Evolutionary conservation across 2,888 invertebrate species (phyloP), one percentile per base, ranked within the genome.

Genomic region (Lamellibrachia columna): DNA sequence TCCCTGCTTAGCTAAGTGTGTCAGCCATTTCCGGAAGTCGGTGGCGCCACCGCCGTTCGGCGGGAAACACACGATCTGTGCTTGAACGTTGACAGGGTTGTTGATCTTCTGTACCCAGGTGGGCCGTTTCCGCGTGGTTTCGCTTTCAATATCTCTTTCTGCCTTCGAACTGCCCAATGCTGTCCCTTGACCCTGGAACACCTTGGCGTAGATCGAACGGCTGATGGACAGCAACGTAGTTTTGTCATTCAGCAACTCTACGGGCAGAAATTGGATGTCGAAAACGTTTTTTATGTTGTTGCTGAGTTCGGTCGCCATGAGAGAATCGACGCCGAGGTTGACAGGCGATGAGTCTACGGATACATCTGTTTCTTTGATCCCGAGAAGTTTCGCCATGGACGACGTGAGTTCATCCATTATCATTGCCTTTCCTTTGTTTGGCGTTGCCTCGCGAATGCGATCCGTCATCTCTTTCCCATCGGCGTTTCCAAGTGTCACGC

Each of bases 271-370:
- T 22, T 75, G 75, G 75, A 75, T 75, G 6, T 75, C 75, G 75
- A 75, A 75, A n/a, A n/a, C 75, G 75, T 75, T 75, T n/a, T 22
- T 75, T 15, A 75, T 75, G 22, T 75, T 22, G 75, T 75, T 75
- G 75, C 75, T 75, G 75, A 75, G 75, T 15, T 75, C 75, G n/a
- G 75, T 75, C 15, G 75, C 75, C 75, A 75, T 75, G 75, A 75
- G 75, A 22, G 75, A 75, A n/a, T 75, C 75, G 75, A 75, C 75
- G 75, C 75, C 75, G 75, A 75, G 75, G 75, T 75, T 75, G 75
- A 75, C 75, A 22, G 75, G 75, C 6, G 75, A 75, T n/a, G 22
- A 22, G 75, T 75, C 75, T 1, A 75, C 75, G 15, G 75, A 75
- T 3, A 75, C 75, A n/a, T 75, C 75, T n/a, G 75, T n/a, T 75